Evolutionary conservation across 2,888 invertebrate genomes (phyloP).

Genomic region (Dasypogon diadema): DNA sequence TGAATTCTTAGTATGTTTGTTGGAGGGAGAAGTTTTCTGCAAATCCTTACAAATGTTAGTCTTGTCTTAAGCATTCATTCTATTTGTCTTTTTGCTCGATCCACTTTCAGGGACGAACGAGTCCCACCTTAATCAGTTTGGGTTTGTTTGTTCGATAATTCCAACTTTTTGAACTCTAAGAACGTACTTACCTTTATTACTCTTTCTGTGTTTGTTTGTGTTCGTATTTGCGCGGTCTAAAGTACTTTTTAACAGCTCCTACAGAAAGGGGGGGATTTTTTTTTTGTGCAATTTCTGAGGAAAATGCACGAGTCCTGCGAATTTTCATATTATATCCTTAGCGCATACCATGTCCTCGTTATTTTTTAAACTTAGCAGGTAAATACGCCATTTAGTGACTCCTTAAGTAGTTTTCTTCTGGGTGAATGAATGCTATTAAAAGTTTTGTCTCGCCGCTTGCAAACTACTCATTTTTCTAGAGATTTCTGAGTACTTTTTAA

Average conservation of each 20-base stretch:
- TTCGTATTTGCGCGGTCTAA: slow-evolving; percentile 42
- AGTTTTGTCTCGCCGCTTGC: no score
- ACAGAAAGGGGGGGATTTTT: not conserved
- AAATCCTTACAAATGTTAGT: slow-evolving; percentile 51
- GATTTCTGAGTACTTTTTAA: no score
- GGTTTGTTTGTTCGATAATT: slow-evolving; percentile 53
- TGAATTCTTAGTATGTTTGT: not conserved
- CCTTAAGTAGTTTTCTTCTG: not conserved
- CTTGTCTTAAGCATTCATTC: slow-evolving; percentile 49
- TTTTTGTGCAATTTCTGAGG: slow-evolving; percentile 7
- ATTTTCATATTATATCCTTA: not conserved
- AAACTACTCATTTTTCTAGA: no score
- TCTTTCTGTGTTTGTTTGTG: slow-evolving; percentile 28
- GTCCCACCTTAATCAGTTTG: slow-evolving; percentile 48
- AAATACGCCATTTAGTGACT: not conserved
- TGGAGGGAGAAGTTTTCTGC: slow-evolving; percentile 25
- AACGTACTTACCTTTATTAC: slow-evolving; percentile 45
- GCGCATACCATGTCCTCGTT: not conserved
- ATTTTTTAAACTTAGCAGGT: not conserved
- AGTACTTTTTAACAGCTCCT: slow-evolving; percentile 41
- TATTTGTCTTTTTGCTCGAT: slow-evolving; percentile 45
- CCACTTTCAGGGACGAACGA: slow-evolving; percentile 22
- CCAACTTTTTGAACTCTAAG: slow-evolving; percentile 51
- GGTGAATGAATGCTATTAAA: not conserved
- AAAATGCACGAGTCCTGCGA: not conserved